Evolutionary conservation across 2,888 invertebrate genomes (phyloP).

Genomic region (Elegia similella): DNA sequence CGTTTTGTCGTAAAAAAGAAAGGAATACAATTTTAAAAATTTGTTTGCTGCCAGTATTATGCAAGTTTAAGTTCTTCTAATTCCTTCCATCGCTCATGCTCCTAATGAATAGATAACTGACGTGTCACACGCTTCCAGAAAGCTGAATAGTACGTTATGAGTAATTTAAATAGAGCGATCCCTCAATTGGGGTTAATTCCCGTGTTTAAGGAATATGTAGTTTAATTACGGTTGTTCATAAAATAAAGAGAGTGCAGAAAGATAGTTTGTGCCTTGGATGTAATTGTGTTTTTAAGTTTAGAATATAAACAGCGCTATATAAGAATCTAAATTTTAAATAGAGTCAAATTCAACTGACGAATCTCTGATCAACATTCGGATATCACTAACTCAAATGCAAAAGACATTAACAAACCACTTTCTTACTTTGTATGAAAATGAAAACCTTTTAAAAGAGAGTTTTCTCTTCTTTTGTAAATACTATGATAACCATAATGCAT

Average conservation of each 20-base stretch:
- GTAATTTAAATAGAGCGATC: slow-evolving; percentile 80
- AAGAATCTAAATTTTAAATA: too few species aligned
- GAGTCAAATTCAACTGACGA: too few species aligned
- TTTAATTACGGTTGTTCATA: slow-evolving; percentile 59
- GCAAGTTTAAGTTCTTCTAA: not conserved
- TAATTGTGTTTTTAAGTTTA: too few species aligned
- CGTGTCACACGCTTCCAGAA: slow-evolving; percentile 78
- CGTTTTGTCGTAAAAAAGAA: not conserved
- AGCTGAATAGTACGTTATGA: slow-evolving; percentile 73
- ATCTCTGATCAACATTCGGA: too few species aligned
- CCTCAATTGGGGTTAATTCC: slow-evolving; percentile 81
- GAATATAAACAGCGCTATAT: too few species aligned
- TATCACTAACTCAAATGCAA: too few species aligned
- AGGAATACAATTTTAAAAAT: not conserved
- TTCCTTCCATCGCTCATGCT: slow-evolving; percentile 25
- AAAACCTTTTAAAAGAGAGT: too few species aligned
- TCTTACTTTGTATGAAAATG: too few species aligned
- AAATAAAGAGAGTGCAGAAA: not conserved
- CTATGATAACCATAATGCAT: too few species aligned
- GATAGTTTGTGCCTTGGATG: not conserved
- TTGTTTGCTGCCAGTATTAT: not conserved
- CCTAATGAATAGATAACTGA: slow-evolving; percentile 63
- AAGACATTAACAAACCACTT: too few species aligned
- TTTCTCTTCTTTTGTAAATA: too few species aligned
- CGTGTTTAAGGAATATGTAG: slow-evolving; percentile 79